These are phyloP conservation scores for Mycteria americana DNA, from an alignment of 2,797 vertebrate genomes.

Conservation along the genomic window DNA sequence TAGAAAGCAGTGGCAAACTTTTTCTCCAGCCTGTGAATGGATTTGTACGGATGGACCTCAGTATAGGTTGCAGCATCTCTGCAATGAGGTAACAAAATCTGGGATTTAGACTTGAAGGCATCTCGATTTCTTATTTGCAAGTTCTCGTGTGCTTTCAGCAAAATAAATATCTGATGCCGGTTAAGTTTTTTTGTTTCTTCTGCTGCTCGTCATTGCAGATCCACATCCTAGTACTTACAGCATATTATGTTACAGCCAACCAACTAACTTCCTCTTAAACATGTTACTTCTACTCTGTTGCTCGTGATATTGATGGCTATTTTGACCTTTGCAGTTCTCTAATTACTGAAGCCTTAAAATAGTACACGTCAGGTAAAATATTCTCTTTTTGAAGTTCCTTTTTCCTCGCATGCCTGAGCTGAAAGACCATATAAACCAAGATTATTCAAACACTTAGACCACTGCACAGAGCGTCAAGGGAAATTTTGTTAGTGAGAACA, in stretches of 20 bases:
- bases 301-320: slow-evolving; percentile 65
- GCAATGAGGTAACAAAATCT: background rate
- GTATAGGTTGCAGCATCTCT: background rate
- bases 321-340: slow-evolving; percentile 63
- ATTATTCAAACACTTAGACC: slow-evolving; percentile 54
- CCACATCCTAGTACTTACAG: background rate
- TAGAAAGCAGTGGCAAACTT: background rate
- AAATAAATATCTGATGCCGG: background rate
- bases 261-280: slow-evolving; percentile 61
- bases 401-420: slow-evolving; percentile 60
- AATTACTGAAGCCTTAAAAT: slow-evolving; percentile 62
- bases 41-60: background rate
- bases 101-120: background rate
- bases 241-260: slow-evolving; percentile 50
- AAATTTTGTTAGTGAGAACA: slow-evolving; percentile 16
- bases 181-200: background rate
- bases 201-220: background rate
- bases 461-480: slow-evolving; percentile 38
- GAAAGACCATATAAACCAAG: slow-evolving; percentile 57
- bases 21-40: background rate
- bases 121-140: background rate
- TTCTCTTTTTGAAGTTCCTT: slow-evolving; percentile 67
- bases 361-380: slow-evolving; percentile 59
- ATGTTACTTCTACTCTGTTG: slow-evolving; percentile 67
- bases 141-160: background rate